Base-by-base conservation (phyloP, 2,888 invertebrate species). In the Strigamia crassipes region DNA sequence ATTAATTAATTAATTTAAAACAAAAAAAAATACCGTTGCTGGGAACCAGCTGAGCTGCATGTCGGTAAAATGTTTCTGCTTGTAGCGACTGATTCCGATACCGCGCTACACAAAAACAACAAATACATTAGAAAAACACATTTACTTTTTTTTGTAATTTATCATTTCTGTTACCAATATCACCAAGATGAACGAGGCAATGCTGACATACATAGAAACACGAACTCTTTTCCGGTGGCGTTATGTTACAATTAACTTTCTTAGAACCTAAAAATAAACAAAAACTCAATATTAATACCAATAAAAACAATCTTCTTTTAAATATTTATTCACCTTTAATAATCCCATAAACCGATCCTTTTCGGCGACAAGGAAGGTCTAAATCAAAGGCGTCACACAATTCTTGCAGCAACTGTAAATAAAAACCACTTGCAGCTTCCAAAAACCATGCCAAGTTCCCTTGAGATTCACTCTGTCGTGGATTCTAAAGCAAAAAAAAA, bases 121-220 rank as follows among this genome's bases (percentile, higher is more conserved):
- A 23, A 8, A 81, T 31, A 4, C 31, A 51, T 6, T 61, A 81
- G 13, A 13, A 31, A 27, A 27, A 27, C 3, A 2, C 27, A 27
- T 27, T 27, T 27, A 27, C 27, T 27, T 61, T 4, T 18, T 38
- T n/a, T 34, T 77, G 4, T 77, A 9, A 31, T 21, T 15, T 15
- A 34, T 31, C 9, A 78, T 38, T n/a, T 38, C 10, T 78, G 1
- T 80, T 82, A 86, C 86, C 86, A 85, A 95, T 91, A 87, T 95
- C 96, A 0, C 96, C 96, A 82, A 96, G 90, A 87, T 96, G 96
- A 82, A 96, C 94, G 82, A 96, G 90, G 87, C 95, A 95, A 88
- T 96, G 94, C 87, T 96, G 95, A 87, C 94, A 94, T 85, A 95
- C 93, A 88, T 95, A 96, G 83, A 94, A 91, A 86, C 94, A 94